Conservation (phyloP, 2,888 invertebrate genomes). For the Lacanobia oleracea region DNA sequence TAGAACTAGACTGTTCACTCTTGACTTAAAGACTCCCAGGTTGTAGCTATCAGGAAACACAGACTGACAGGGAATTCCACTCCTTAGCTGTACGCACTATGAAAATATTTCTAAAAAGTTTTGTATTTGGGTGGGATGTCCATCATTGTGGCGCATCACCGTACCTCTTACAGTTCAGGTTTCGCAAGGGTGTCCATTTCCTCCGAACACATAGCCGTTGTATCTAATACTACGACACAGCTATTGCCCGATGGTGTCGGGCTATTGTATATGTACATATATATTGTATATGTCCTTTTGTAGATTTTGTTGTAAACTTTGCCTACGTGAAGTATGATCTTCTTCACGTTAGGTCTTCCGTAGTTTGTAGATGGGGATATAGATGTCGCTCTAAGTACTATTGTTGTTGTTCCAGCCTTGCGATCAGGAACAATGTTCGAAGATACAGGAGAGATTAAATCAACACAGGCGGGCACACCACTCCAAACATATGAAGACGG, state of each 20-base stretch:
- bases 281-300: too few species aligned
- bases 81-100: too few species aligned
- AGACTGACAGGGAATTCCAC: too few species aligned
- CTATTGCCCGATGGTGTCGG: not conserved
- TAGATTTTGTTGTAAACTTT: not conserved
- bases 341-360: not conserved
- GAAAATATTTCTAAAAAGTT: too few species aligned
- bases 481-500: slow-evolving; percentile 1
- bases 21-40: too few species aligned
- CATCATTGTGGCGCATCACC: too few species aligned
- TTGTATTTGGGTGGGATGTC: too few species aligned
- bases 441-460: slow-evolving; percentile 69
- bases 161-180: too few species aligned
- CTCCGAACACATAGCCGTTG: not conserved
- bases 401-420: slow-evolving; percentile 58
- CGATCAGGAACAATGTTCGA: slow-evolving; percentile 68
- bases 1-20: not conserved
- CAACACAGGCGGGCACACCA: slow-evolving; percentile 63
- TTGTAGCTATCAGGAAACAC: too few species aligned
- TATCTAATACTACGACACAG: not conserved
- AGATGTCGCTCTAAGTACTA: not conserved
- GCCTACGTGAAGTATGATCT: not conserved
- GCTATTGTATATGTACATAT: not conserved
- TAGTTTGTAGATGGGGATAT: not conserved
- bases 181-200: too few species aligned